A percentile compares a stretch with the other conserved stretches of the same genome.
Conservation (phyloP, 1,140 invertebrate species). For the Cydia strobilella region DNA sequence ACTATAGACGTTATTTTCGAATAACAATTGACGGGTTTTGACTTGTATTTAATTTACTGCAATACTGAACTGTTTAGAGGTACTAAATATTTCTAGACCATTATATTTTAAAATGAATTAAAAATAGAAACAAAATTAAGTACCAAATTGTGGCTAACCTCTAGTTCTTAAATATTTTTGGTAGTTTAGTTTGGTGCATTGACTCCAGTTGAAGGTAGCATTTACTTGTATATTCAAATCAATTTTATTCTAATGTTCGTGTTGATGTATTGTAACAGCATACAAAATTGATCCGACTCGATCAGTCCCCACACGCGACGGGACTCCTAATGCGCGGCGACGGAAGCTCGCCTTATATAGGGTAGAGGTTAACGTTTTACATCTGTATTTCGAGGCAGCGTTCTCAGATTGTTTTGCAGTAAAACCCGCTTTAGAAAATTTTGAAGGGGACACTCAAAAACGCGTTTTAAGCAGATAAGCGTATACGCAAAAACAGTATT, state of each 20-base stretch:
- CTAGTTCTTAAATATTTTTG: no score
- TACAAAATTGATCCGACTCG: slow-evolving; percentile 11
- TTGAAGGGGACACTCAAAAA: not conserved
- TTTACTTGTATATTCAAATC: not conserved
- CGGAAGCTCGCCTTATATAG: slow-evolving; percentile 20
- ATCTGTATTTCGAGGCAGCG: not conserved
- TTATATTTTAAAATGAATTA: no score
- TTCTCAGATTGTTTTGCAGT: not conserved
- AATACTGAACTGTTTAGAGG: no score
- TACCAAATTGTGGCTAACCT: no score
- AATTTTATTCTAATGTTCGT: slow-evolving; percentile 9
- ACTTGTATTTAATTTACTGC: no score
- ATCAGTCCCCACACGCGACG: slow-evolving; percentile 1
- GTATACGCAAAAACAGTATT: no score
- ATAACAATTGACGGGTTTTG: no score
- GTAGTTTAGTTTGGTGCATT: no score
- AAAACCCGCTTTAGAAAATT: not conserved
- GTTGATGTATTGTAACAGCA: slow-evolving; percentile 22
- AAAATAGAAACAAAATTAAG: no score
- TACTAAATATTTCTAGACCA: no score
- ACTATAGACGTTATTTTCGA: no score
- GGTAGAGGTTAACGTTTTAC: slow-evolving; percentile 22
- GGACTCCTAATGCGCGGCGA: not conserved
- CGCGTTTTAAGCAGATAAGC: no score
- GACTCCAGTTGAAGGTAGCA: not conserved